Evolutionary conservation across 2,888 invertebrate species (phyloP).

Genomic region (Bhutanitis thaidina): DNA sequence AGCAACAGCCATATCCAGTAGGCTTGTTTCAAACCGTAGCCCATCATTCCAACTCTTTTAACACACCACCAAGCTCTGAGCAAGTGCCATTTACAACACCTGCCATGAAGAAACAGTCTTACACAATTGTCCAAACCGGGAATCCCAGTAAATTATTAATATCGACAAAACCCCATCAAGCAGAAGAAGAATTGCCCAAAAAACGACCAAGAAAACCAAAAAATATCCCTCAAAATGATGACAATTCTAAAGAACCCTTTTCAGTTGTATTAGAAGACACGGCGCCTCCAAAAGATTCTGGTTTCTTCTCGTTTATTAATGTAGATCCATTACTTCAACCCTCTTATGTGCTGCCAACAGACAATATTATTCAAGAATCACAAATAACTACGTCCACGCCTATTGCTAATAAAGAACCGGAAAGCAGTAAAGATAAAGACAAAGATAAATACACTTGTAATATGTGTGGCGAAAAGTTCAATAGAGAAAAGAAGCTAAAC

Average conservation of each 20-base stretch:
- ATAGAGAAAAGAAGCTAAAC: slow-evolving; percentile 64
- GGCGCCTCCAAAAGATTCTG: slow-evolving; percentile 45
- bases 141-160: slow-evolving; percentile 69
- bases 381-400: slow-evolving; percentile 65
- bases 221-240: slow-evolving; percentile 25
- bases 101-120: slow-evolving; percentile 67
- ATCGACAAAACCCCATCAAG: slow-evolving; percentile 56
- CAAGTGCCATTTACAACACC: slow-evolving; percentile 51
- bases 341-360: slow-evolving; percentile 64
- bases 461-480: slow-evolving; percentile 60
- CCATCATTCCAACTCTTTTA: slow-evolving; percentile 33
- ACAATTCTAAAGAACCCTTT: slow-evolving; percentile 36
- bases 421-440: slow-evolving; percentile 32
- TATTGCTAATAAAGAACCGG: slow-evolving; percentile 28
- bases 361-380: slow-evolving; percentile 69
- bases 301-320: slow-evolving; percentile 68
- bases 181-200: slow-evolving; percentile 37
- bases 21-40: slow-evolving; percentile 60
- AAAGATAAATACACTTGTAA: slow-evolving; percentile 55
- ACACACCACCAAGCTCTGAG: slow-evolving; percentile 24
- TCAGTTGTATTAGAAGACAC: slow-evolving; percentile 49
- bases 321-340: slow-evolving; percentile 67
- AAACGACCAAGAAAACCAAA: slow-evolving; percentile 46
- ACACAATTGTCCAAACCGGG: slow-evolving; percentile 65
- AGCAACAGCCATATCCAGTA: slow-evolving; percentile 60